Evolutionary conservation across 1,140 invertebrate species (phyloP).

Genomic region (Plutomurus gul): DNA sequence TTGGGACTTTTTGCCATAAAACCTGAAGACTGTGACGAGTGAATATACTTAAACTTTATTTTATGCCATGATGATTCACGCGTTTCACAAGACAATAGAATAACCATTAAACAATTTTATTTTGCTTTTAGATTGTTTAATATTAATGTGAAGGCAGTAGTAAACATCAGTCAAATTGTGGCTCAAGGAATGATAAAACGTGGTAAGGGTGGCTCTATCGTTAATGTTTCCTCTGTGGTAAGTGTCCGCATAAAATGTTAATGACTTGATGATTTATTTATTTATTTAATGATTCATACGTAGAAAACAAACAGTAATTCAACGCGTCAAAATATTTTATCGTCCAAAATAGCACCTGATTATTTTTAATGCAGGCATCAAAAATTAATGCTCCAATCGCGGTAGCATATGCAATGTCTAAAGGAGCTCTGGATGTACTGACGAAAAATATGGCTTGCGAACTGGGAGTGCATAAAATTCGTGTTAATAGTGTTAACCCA

Average conservation of each 20-base stretch:
- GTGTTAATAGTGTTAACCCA: constrained; percentile 39
- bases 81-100: neutral
- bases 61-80: neutral
- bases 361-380: neutral
- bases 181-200: constrained; percentile 73
- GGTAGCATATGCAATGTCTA: constrained; percentile 69
- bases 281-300: too few relatives aligned
- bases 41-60: neutral
- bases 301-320: too few relatives aligned
- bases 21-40: constrained; percentile 74
- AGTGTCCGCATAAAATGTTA: neutral
- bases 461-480: constrained; percentile 71
- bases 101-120: constrained; percentile 16
- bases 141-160: constrained; percentile 80
- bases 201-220: constrained; percentile 75
- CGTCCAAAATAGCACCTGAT: too few relatives aligned
- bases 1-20: constrained; percentile 71
- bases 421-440: constrained; percentile 66
- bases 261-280: too few relatives aligned
- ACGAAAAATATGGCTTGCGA: constrained; percentile 79
- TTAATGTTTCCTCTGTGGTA: constrained; percentile 80
- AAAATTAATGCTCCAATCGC: neutral
- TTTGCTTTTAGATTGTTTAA: constrained; percentile 68
- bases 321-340: too few relatives aligned
- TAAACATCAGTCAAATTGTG: constrained; percentile 81